Evolutionary conservation across 1,140 invertebrate genomes (phyloP).

Genomic region (Drosophila pandora): DNA sequence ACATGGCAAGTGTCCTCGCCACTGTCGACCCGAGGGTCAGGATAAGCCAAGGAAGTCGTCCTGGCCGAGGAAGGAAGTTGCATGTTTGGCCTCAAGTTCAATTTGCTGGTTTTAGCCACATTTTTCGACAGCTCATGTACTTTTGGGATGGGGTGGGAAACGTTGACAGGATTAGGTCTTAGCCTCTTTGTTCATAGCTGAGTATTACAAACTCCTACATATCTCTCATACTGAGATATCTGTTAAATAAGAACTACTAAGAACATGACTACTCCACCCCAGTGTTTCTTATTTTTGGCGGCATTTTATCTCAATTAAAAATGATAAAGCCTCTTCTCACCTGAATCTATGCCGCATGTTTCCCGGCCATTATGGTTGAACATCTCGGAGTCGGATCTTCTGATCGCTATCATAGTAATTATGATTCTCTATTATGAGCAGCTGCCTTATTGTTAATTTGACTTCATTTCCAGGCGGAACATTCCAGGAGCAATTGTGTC

Average conservation of each 20-base stretch:
- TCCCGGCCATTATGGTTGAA: conserved; percentile 38
- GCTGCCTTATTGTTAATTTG: conserved; percentile 56
- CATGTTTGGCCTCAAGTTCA: conserved; percentile 73
- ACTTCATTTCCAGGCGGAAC: conserved; percentile 43
- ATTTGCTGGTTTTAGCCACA: conserved; percentile 50
- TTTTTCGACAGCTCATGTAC: conserved; percentile 37
- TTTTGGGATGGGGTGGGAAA: conserved; percentile 9
- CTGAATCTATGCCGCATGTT: conserved; percentile 51
- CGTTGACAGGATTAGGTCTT: too few species aligned
- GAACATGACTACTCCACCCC: too few species aligned
- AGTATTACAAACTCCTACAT: too few species aligned
- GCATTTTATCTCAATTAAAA: background rate
- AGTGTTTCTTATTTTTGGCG: background rate
- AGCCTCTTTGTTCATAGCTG: too few species aligned
- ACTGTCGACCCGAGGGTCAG: conserved; percentile 15
- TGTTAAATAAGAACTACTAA: too few species aligned
- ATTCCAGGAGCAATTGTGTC: conserved; percentile 30
- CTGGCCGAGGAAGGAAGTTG: conserved; percentile 57
- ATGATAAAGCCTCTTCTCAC: conserved; percentile 10
- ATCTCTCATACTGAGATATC: too few species aligned
- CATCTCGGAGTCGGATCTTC: conserved; percentile 30
- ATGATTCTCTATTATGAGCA: conserved; percentile 23
- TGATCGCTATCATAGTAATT: conserved; percentile 70
- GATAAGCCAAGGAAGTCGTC: conserved; percentile 49
- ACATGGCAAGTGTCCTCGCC: conserved; percentile 41